Evolutionary conservation across 2,888 invertebrate species (phyloP).

Genomic region (Caenorhabditis doughertyi): DNA sequence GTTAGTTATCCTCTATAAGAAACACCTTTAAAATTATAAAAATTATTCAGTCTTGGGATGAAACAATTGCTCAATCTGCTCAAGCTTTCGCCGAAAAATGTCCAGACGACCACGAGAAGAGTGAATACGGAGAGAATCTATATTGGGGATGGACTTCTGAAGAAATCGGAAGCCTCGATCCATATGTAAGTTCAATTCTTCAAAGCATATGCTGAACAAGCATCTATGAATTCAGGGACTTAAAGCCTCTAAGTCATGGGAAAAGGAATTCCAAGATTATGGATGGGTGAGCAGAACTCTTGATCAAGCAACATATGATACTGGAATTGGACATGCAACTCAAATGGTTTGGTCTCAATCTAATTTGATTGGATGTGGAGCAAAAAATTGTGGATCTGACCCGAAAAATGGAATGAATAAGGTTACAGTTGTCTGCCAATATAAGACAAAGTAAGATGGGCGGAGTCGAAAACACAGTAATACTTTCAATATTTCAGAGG

Average conservation of each 20-base stretch:
- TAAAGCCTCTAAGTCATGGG: conserved; percentile 58
- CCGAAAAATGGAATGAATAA: conserved; percentile 10
- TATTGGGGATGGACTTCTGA: conserved; percentile 30
- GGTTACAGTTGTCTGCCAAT: conserved; percentile 56
- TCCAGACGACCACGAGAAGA: conserved; percentile 8
- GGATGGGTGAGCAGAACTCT: conserved; percentile 53
- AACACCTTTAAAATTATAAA: background rate
- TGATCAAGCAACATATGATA: conserved; percentile 38
- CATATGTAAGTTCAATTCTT: background rate
- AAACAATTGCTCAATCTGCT: conserved; percentile 3
- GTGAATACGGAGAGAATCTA: conserved; percentile 22
- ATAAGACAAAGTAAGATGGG: conserved; percentile 19
- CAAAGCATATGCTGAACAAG: conserved; percentile 10
- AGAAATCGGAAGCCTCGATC: background rate
- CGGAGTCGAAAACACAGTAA: background rate
- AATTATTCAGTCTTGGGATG: conserved; percentile 24
- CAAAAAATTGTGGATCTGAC: conserved; percentile 22
- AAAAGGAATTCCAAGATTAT: conserved; percentile 50
- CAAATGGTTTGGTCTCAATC: too few species aligned
- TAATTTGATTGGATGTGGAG: conserved; percentile 56
- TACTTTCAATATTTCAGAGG: conserved; percentile 19
- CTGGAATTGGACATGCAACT: conserved; percentile 66
- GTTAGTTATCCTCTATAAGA: too few species aligned
- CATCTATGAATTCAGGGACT: too few species aligned
- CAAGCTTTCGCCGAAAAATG: conserved; percentile 9